Percentiles rank a stretch among this genome's conserved stretches.
Conservation (phyloP, 64 coral and sea anemone species). For the Pocillopora verrucosa region DNA sequence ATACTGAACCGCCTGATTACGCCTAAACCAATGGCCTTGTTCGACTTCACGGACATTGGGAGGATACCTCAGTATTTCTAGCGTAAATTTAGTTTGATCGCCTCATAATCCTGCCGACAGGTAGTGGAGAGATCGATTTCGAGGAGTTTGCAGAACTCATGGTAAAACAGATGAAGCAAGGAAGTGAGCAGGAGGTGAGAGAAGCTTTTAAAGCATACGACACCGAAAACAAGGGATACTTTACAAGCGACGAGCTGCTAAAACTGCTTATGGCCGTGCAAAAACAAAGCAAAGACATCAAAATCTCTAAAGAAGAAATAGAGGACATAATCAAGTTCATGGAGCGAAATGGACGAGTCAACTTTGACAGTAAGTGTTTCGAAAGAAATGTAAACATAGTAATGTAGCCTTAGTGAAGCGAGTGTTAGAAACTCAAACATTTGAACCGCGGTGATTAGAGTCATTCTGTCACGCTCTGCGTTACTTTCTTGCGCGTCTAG, state of each 20-base stretch:
- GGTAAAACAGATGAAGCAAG: constrained; percentile 59
- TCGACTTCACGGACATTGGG: too few species aligned
- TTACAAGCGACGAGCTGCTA: constrained; percentile 51
- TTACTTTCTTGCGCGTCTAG: background rate
- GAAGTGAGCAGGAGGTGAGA: constrained; percentile 48
- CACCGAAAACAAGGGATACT: constrained; percentile 39
- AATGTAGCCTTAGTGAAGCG: too few species aligned
- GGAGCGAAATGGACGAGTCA: constrained; percentile 28
- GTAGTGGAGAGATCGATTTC: constrained; percentile 72
- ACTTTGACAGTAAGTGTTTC: constrained; percentile 47
- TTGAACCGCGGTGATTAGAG: too few species aligned
- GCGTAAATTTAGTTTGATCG: background rate
- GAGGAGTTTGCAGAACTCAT: constrained; percentile 74
- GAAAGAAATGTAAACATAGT: background rate
- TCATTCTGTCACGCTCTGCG: background rate
- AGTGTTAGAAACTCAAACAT: too few species aligned
- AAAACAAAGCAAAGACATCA: constrained; percentile 55
- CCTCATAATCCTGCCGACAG: background rate
- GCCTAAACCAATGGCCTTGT: too few species aligned
- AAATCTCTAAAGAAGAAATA: constrained; percentile 45
- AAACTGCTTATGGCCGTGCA: constrained; percentile 15
- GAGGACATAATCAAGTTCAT: constrained; percentile 33
- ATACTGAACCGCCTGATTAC: too few species aligned
- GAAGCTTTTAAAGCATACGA: constrained; percentile 65
- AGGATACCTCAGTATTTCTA: too few species aligned